phyloP scores from a whole-genome alignment of 2,797 vertebrate genomes.

The Pangasius djambal region DNA sequence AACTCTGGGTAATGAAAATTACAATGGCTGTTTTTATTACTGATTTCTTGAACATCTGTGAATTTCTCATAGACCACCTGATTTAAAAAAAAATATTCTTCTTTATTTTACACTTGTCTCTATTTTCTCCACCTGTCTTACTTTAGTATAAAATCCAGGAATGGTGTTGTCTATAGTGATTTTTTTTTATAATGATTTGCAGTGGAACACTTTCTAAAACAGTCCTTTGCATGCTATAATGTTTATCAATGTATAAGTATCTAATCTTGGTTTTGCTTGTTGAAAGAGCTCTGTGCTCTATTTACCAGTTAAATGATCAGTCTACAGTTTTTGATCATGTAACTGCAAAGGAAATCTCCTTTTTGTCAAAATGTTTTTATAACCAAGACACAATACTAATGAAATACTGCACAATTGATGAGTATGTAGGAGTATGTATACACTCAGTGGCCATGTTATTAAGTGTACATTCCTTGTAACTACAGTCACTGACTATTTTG shows the following conservation, averaged over 20 bases:
- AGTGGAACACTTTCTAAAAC: neutral
- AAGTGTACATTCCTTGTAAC: neutral
- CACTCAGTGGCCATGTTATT: neutral
- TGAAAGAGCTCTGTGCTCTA: neutral
- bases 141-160: neutral
- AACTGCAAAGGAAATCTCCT: neutral
- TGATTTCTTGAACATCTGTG: neutral
- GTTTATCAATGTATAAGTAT: neutral
- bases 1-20: conserved; percentile 25
- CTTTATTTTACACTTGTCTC: neutral
- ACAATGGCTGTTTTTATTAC: neutral
- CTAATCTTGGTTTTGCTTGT: neutral
- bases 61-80: neutral
- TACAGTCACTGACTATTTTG: neutral
- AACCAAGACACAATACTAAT: conserved; percentile 8
- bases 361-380: neutral
- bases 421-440: conserved; percentile 16
- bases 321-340: neutral
- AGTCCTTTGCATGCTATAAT: neutral
- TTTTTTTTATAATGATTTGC: neutral
- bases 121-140: neutral
- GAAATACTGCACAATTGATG: neutral
- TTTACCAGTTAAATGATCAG: conserved; percentile 4
- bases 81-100: neutral
- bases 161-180: neutral